These are phyloP conservation scores for Anableps anableps DNA, from an alignment of 2,797 vertebrate species.

Conservation along the genomic window DNA sequence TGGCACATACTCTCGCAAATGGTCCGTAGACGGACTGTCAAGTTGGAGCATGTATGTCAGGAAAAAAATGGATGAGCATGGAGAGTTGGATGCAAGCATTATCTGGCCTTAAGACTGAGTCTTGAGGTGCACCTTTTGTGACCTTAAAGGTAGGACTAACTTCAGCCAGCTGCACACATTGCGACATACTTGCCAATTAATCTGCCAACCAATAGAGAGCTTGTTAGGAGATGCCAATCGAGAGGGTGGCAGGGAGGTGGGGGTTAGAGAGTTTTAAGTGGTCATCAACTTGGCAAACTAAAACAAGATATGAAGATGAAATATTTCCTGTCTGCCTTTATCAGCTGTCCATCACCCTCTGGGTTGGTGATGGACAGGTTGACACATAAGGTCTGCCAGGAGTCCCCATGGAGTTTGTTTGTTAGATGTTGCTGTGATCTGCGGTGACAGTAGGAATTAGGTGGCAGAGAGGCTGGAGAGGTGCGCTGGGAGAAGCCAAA, in stretches of 20 bases:
- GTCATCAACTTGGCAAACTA: not conserved
- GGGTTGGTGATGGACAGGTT: not conserved
- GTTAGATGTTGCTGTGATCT: not conserved
- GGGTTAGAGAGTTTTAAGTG: not conserved
- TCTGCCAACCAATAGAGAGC: too few relatives aligned
- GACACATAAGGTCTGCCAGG: not conserved
- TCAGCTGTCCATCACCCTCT: not conserved
- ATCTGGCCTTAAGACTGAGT: too few relatives aligned
- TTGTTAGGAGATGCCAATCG: not conserved
- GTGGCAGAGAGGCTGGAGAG: too few relatives aligned
- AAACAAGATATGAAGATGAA: not conserved
- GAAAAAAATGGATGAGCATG: too few relatives aligned
- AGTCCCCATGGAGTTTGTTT: not conserved
- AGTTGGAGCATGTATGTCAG: too few relatives aligned
- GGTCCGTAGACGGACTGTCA: too few relatives aligned
- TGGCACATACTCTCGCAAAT: not conserved
- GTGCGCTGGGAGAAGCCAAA: not conserved
- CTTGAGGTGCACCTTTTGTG: too few relatives aligned
- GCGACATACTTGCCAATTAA: too few relatives aligned
- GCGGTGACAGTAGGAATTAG: not conserved
- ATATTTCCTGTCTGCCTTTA: not conserved
- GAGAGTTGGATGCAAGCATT: too few relatives aligned
- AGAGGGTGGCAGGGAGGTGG: not conserved
- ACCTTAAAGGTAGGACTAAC: too few relatives aligned
- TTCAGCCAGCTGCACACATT: too few relatives aligned